Base-by-base conservation (phyloP, 2,797 vertebrate genomes). In the Coreius guichenoti region DNA sequence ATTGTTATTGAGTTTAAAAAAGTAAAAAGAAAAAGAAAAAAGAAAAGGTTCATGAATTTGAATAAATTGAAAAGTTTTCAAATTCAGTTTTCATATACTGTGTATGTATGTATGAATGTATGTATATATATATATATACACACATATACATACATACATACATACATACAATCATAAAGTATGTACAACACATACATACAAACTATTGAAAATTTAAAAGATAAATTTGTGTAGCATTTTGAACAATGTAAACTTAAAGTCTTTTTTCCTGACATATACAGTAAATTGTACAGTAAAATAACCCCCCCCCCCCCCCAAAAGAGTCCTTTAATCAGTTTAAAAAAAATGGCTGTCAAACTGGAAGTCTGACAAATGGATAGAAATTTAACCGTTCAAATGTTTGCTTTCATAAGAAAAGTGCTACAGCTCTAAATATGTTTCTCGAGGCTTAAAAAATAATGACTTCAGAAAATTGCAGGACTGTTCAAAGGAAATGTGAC, bases 381-480 rank as follows among this genome's bases (percentile, higher is more conserved):
- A 74, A 74, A 81, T 84, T 2, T 26, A 82, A 73, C 43, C 0
- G 7, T 63, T 82, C 29, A 79, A 74, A 51, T 56, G 47, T 73
- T 81, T 81, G 82, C 39, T 76, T 80, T 82, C 75, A 81, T 56
- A 49, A 69, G 63, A 49, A 47, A 39, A 49, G 29, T 33, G 75
- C 45, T 14, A 58, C 43, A 84, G 31, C 65, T 69, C 65, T 45
- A 65, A 47, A 81, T 61, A 31, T 74, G 54, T 82, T 58, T 82
- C 43, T 72, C 21, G 11, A 29, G 68, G 19, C 83, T 86, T 79
- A 74, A 70, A 86, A 82, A 83, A 83, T 88, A 86, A 88, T 83
- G 61, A 88, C 78, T 80, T 49, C 29, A 75, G 80, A 79, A 88
- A 85, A 88, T 78, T 80, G 72, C 84, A 69, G 72, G 76, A 79